Evolutionary conservation across 2,888 invertebrate genomes (phyloP), one percentile per base, ranked within the genome.

Genomic region (Gastracanthus pulcherrimus): DNA sequence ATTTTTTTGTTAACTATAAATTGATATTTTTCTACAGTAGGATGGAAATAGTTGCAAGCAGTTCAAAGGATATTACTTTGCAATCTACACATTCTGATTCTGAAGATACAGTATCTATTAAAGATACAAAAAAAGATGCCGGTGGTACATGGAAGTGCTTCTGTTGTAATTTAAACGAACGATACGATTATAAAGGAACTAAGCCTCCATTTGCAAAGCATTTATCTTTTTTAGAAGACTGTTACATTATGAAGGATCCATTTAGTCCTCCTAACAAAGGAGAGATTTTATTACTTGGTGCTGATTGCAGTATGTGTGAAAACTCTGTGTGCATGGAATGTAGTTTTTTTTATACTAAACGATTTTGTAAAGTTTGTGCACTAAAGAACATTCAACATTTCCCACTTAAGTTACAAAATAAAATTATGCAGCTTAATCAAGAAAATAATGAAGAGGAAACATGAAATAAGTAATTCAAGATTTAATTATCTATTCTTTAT

Each of bases 191-290:
- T 88, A 96, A 94, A 90, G 97, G 97, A 29, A 93, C 91, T 16
- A 93, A 93, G 82, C 96, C 97, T 31, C 95, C 96, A 3, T 97
- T 96, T 90, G 94, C 95, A 2, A 94, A 94, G 84, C 94, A 94
- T 79, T 92, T 96, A 51, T 90, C 92, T 45, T 94, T 97, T 76
- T 92, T 93, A 84, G 96, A 97, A 89, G 94, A 96, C 41, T 95
- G 94, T 82, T 98, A 95, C 90, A 91, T 97, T 0, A 95, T 96
- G 94, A 96, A 95, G 88, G 97, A 98, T 92, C 98, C 98, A 0
- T 98, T 97, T 89, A 94, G 94, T 86, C 94, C 95, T 1, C 94
- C 95, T 6, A 94, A 94, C 76, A 95, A 94, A 89, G 94, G 95
- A n/a, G 96, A 97, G 91, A 95, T 95, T 87, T 92, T 97, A 82